Evolutionary conservation across 2,113 vertebrate genomes (phyloP).

Genomic region (Ibidorhyncha struthersii): DNA sequence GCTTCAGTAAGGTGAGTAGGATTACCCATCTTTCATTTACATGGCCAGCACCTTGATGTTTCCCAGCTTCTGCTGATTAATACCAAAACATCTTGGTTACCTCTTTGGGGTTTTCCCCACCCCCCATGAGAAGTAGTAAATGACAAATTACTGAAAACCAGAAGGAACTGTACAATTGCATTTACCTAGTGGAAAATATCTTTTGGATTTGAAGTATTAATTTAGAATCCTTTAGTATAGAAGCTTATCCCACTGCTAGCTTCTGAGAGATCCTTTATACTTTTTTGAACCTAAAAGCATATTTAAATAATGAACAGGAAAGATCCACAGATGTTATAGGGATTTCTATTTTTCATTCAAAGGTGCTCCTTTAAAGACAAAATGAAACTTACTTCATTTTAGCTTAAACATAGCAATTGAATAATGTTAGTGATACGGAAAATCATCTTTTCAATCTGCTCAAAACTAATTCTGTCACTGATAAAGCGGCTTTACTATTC

Average conservation of each 20-base stretch:
- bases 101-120: conserved; percentile 6
- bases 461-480: background rate
- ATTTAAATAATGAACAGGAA: background rate
- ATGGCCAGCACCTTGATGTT: background rate
- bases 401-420: background rate
- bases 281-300: background rate
- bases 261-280: background rate
- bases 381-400: background rate
- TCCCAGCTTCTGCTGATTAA: background rate
- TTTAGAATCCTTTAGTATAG: background rate
- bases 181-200: background rate
- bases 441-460: background rate
- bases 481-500: background rate
- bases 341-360: background rate
- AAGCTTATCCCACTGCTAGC: background rate
- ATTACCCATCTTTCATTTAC: background rate
- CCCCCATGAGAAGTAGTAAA: background rate
- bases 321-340: background rate
- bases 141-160: background rate
- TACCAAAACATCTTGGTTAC: background rate
- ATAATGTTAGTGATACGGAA: background rate
- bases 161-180: background rate
- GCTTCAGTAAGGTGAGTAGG: background rate
- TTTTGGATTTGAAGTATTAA: background rate
- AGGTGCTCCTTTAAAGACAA: background rate